Base-by-base conservation (phyloP, 2,797 vertebrate genomes). In the Diplodus puntazzo region DNA sequence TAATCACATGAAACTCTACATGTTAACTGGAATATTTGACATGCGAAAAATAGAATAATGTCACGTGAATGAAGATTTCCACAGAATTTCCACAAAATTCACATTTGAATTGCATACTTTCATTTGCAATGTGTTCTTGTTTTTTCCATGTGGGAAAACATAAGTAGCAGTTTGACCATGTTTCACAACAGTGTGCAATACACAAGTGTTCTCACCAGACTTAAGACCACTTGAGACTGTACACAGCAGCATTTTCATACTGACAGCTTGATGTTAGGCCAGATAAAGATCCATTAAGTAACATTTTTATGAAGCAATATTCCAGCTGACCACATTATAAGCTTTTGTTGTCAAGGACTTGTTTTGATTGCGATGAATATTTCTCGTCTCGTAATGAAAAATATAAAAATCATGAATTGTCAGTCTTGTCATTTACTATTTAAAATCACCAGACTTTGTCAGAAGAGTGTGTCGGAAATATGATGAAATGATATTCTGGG, bases 311-410 rank as follows among this genome's bases (percentile, higher is more conserved):
- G 4, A 67, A 50, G 2, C n/a, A 30, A 5, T 62, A 54, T 75
- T 75, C 39, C 46, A 62, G 30, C 23, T 73, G 53, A 83, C 21
- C 57, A 60, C 21, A 13, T 75, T 58, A 46, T 1, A 66, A 11
- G 18, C 63, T 70, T 61, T 62, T 3, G n/a, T 39, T 63, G 12
- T 30, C 20, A 46, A 25, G 5, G 11, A 21, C 13, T 50, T 57
- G 20, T 60, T 71, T 66, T 55, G 1, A 66, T 62, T 30, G 23
- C 67, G 10, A 65, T 62, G 18, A 60, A 57, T 18, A 20, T 54
- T 75, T 75, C 48, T 57, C n/a, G 14, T 79, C 34, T 73, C 62
- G 5, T 68, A 64, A 80, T 67, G 3, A 73, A 63, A 34, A 66
- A 58, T 8, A 43, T 60, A 6, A 57, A 57, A 78, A 78, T 60